Base-by-base conservation (phyloP, 2,113 vertebrate species). In the Galemys pyrenaicus region DNA sequence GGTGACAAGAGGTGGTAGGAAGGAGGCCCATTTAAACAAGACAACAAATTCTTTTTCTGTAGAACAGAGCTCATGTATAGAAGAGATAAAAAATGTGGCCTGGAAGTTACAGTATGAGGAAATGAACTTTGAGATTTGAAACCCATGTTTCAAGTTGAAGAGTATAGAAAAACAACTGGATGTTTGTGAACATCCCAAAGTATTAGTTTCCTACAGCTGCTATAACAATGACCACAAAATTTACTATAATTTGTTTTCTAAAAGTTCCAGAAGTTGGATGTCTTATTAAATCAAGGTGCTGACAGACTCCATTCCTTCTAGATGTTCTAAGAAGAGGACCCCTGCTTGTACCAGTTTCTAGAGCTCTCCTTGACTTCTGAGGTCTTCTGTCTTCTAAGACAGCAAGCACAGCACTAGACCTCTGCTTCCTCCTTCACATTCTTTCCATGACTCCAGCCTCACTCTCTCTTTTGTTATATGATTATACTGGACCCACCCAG, bases 151-250 rank as follows among this genome's bases (percentile, higher is more conserved):
- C 22, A 3, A 5, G 12, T 30, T 37, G 16, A 44, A 37, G 16
- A 9, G 24, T n/a, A 5, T 5, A 11, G n/a, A 51, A 32, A 39
- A 67, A 1, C 30, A 6, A 28, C 0, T 0, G 39, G 35, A 39
- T 10, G 1, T 3, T 0, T 4, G 30, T 6, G 26, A 44, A 16
- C 6, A 39, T 54, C 26, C 44, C 49, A 51, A 26, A 20, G 15
- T 24, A 4, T 60, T 3, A 6, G 44, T 9, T 51, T 54, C 64
- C 75, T 65, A 0, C 3, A 56, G 62, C 22, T 24, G 13, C 35
- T 35, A 4, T 67, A 77, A 88, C 32, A 56, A 56, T 24, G 4
- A 35, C 51, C 20, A 24, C 32, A 35, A 28, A 26, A n/a, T 35
- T 26, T 15, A 28, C 37, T 32, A 62, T 13, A 56, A 56, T 56